Conservation (phyloP, 2,888 invertebrate species). For the Sphecodes monilicornis region DNA sequence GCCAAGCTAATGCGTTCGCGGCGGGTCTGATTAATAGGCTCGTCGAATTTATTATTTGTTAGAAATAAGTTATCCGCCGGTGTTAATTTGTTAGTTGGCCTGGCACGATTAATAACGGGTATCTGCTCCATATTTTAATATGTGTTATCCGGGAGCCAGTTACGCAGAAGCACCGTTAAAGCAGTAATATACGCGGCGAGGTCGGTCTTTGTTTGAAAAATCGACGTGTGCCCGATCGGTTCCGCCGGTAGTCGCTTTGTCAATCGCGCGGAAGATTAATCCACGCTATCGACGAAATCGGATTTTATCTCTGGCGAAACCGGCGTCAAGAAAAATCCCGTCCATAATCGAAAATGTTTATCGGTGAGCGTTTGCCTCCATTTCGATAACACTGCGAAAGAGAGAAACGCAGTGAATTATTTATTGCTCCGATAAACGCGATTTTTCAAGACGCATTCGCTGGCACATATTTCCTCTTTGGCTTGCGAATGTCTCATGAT, state of each 20-base stretch:
- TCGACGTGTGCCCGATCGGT: constrained; percentile 33
- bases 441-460: background rate
- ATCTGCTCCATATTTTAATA: constrained; percentile 52
- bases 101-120: constrained; percentile 41
- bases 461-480: too few relatives aligned
- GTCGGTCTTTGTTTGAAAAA: constrained; percentile 32
- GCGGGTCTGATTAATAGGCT: constrained; percentile 7
- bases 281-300: constrained; percentile 19
- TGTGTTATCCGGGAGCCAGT: constrained; percentile 38
- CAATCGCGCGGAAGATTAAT: constrained; percentile 26
- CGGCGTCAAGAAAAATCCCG: constrained; percentile 6
- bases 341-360: background rate
- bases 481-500: background rate
- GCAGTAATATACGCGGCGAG: constrained; percentile 21
- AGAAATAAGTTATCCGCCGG: constrained; percentile 30
- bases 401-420: background rate
- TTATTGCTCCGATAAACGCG: background rate
- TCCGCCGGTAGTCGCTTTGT: constrained; percentile 16
- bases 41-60: constrained; percentile 39
- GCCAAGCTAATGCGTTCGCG: background rate
- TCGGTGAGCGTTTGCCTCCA: background rate
- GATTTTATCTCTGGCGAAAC: background rate
- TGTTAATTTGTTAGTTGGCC: constrained; percentile 44
- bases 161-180: constrained; percentile 50
- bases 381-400: background rate